A percentile compares a stretch with the other conserved stretches of the same genome.
phyloP scores from a whole-genome alignment of 2,797 vertebrate species.

The Karalla daura region DNA sequence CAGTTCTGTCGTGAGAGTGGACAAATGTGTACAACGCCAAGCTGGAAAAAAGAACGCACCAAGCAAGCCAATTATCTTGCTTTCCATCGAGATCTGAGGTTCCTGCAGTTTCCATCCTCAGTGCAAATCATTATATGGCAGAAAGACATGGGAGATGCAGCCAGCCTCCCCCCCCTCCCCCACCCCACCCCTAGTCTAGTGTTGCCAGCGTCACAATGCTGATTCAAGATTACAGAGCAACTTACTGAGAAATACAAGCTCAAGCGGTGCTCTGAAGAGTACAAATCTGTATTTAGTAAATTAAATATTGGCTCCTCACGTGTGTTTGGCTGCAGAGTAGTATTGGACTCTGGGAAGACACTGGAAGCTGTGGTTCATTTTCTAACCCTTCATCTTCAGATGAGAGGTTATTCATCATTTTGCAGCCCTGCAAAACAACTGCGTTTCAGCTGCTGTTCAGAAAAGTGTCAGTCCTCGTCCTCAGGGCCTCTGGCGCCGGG shows the following conservation, averaged over 20 bases:
- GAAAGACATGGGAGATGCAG: conserved; percentile 21
- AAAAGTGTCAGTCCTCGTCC: conserved; percentile 18
- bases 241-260: conserved; percentile 48
- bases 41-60: conserved; percentile 21
- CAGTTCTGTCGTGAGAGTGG: conserved; percentile 36
- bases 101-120: conserved; percentile 45
- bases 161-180: too few relatives aligned
- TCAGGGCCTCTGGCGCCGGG: background rate
- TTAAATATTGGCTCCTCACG: conserved; percentile 71
- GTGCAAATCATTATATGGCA: conserved; percentile 35
- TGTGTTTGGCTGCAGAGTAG: conserved; percentile 36
- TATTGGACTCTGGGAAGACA: background rate
- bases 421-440: conserved; percentile 6
- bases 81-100: conserved; percentile 48
- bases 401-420: conserved; percentile 56
- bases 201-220: conserved; percentile 43
- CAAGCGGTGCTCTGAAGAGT: conserved; percentile 26
- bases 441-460: conserved; percentile 47
- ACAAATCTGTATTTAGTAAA: conserved; percentile 66
- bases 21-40: conserved; percentile 37
- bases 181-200: too few relatives aligned
- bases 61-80: conserved; percentile 48
- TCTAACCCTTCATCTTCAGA: conserved; percentile 22
- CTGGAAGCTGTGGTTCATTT: conserved; percentile 37
- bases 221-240: conserved; percentile 47